A percentile compares a stretch with the other conserved stretches of the same genome.
Conservation (phyloP, 2,888 invertebrate genomes). For the Scrobipalpa costella region DNA sequence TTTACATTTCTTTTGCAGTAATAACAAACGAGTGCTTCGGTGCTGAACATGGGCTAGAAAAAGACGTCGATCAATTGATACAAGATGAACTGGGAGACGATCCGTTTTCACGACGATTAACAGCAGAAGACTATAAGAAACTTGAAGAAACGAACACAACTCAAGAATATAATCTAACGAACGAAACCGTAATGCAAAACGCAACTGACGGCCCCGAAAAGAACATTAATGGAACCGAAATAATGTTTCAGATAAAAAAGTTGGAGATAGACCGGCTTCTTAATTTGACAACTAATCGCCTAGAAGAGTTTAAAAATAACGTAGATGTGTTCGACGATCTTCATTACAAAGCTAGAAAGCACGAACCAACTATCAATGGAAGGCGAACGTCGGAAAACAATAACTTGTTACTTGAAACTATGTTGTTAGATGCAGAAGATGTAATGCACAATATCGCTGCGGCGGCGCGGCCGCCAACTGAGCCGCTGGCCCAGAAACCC, state of each 20-base stretch:
- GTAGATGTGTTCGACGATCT: neutral
- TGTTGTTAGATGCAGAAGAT: neutral
- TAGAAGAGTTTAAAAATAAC: neutral
- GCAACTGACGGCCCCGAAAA: neutral
- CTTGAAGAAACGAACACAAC: neutral
- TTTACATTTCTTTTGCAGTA: neutral
- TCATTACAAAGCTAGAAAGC: neutral
- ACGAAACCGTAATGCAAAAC: neutral
- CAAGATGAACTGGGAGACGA: neutral
- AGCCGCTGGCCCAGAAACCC: neutral
- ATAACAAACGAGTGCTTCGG: neutral
- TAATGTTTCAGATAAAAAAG: neutral
- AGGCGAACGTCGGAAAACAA: neutral
- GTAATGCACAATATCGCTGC: neutral
- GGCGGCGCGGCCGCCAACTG: neutral
- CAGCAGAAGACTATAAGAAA: neutral
- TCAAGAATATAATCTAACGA: neutral
- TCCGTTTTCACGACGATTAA: neutral
- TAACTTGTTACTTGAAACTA: neutral
- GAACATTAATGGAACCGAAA: neutral
- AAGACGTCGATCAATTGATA: neutral
- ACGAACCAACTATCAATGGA: neutral
- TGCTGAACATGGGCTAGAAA: neutral
- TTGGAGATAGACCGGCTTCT: neutral
- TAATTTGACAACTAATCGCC: neutral